Base-by-base conservation (phyloP, 2,888 invertebrate species). In the Gerris lacustris region DNA sequence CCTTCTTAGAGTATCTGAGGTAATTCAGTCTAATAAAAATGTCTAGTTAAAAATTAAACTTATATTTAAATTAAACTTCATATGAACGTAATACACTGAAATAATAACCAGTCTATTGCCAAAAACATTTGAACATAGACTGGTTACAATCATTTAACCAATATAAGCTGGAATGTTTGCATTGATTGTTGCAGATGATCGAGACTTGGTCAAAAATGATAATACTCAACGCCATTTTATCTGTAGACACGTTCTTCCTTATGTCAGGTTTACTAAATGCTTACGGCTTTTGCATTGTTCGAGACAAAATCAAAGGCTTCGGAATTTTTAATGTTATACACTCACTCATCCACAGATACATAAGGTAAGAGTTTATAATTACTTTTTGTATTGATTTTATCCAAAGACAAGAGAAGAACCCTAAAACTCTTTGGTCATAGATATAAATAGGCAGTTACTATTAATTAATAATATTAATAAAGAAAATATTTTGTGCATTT, bases 331-430 rank as follows among this genome's bases (percentile, higher is more conserved):
- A 82, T 73, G 76, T 81, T 71, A 73, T 79, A 2, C 74, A 79
- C 72, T 81, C 80, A 74, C 82, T 81, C 72, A 67, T 83, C 9
- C 81, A 82, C 75, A 79, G 84, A 66, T 83, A 81, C 73, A 69
- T 83, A 31, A 79, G 83, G 82, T 82, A 77, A 71, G 73, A 69
- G 44, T 44, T 64, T 44, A 66, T 72, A 44, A 69, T 67, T 71
- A 72, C 68, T 73, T 55, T 69, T 31, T 31, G 4, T 31, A 31
- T 31, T 31, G 4, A 31, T 31, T 45, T 45, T n/a, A n/a, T 66
- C 11, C 4, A 18, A 18, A 15, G 66, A 2, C 11, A n/a, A 31
- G 31, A 31, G 31, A 31, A n/a, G n/a, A 2, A 31, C 31, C 31
- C 31, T 31, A 2, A 31, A 31, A 31, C 31, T 31, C 31, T 31